Evolutionary conservation across 1,140 invertebrate genomes (phyloP).

Genomic region (Euwallacea fornicatus): DNA sequence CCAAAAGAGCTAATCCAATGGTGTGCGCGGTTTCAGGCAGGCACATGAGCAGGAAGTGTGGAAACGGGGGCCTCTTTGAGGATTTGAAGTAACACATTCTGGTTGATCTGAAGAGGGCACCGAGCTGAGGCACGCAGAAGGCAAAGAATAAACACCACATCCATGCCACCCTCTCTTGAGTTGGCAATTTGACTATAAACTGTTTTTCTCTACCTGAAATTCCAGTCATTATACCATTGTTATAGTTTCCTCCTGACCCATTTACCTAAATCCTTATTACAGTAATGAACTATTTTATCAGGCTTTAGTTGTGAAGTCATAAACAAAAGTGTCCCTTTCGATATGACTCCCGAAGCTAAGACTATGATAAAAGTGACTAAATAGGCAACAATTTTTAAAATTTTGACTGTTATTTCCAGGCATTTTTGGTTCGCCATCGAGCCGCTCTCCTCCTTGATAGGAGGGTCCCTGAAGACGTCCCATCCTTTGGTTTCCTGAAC

Average conservation of each 20-base stretch:
- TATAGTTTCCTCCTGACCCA: neutral
- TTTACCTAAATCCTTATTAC: constrained; percentile 80
- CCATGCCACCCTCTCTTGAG: constrained; percentile 85
- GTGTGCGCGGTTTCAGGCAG: constrained; percentile 86
- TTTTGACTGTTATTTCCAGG: constrained; percentile 80
- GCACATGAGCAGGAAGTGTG: constrained; percentile 72
- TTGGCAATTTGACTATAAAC: constrained; percentile 75
- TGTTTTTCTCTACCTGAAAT: constrained; percentile 78
- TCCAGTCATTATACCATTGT: neutral
- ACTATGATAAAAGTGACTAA: constrained; percentile 83
- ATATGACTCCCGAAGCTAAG: constrained; percentile 76
- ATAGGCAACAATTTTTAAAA: constrained; percentile 84
- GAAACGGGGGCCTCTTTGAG: constrained; percentile 64
- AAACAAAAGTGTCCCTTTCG: constrained; percentile 84
- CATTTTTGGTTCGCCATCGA: constrained; percentile 86
- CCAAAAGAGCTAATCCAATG: constrained; percentile 79
- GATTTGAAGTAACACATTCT: constrained; percentile 91
- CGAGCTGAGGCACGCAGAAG: constrained; percentile 84
- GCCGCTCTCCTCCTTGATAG: constrained; percentile 82
- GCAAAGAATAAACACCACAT: constrained; percentile 90
- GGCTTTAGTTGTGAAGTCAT: constrained; percentile 87
- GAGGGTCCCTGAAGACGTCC: constrained; percentile 92
- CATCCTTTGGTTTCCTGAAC: constrained; percentile 90
- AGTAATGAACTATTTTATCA: constrained; percentile 74
- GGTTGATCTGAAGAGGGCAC: constrained; percentile 78